Evolutionary conservation across 2,797 vertebrate genomes (phyloP).

Genomic region (Rhyacichthys aspro): DNA sequence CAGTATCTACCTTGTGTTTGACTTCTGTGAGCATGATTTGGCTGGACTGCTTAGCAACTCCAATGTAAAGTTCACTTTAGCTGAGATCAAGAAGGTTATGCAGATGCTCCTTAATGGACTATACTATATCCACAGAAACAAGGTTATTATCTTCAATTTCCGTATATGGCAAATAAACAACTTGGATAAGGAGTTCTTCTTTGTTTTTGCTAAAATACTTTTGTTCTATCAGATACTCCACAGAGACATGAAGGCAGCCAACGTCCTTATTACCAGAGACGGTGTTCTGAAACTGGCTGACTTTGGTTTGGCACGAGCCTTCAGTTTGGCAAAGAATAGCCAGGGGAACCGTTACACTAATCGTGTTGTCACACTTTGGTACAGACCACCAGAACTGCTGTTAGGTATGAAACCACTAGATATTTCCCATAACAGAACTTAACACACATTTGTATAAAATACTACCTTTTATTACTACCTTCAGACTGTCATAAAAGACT

Average conservation of each 20-base stretch:
- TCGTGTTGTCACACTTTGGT: slow-evolving; percentile 97
- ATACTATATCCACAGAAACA: slow-evolving; percentile 99
- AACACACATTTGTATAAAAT: background rate
- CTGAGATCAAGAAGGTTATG: slow-evolving; percentile 99
- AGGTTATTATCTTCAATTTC: slow-evolving; percentile 76
- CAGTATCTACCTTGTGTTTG: slow-evolving; percentile 98
- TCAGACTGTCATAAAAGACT: background rate
- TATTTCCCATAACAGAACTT: background rate
- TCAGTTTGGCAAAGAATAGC: slow-evolving; percentile 97
- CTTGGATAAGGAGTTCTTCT: background rate
- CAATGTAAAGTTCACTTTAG: slow-evolving; percentile 96
- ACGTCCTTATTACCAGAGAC: slow-evolving; percentile 94
- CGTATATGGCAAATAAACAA: background rate
- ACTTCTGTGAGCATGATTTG: slow-evolving; percentile 98
- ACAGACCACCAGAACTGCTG: slow-evolving; percentile 94
- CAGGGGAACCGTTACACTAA: slow-evolving; percentile 98
- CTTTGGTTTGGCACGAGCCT: slow-evolving; percentile 95
- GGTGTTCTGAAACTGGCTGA: slow-evolving; percentile 96
- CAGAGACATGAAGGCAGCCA: slow-evolving; percentile 97
- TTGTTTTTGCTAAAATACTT: too few species aligned
- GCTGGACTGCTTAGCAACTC: slow-evolving; percentile 95
- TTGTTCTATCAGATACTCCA: slow-evolving; percentile 88
- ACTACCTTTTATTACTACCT: background rate
- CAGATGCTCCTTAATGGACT: slow-evolving; percentile 97
- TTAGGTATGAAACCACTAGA: slow-evolving; percentile 80